phyloP scores from a whole-genome alignment of 2,797 vertebrate genomes.

The Ceyx erithaca region DNA sequence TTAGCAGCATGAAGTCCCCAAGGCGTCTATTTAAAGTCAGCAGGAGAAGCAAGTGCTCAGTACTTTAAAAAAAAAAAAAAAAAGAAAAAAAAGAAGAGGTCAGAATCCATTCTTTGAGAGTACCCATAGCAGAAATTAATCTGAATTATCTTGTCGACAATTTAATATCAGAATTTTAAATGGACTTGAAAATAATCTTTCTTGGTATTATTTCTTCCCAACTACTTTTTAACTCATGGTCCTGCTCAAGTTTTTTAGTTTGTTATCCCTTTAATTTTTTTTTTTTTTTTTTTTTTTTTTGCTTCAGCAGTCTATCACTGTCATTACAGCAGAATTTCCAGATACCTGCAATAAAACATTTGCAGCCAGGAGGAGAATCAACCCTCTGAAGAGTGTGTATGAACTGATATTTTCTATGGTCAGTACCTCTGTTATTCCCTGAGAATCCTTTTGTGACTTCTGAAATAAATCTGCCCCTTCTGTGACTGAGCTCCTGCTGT shows the following conservation, averaged over 20 bases:
- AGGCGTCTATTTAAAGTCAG: slow-evolving; percentile 35
- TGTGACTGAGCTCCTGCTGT: not conserved
- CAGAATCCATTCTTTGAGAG: slow-evolving; percentile 8
- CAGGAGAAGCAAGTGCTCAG: slow-evolving; percentile 18
- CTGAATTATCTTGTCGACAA: not conserved
- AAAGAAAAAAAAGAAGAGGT: not conserved
- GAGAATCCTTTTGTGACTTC: not conserved
- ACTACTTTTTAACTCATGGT: not conserved
- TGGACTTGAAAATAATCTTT: slow-evolving; percentile 2
- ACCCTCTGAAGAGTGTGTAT: not conserved
- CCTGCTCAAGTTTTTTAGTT: not conserved
- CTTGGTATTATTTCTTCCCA: not conserved
- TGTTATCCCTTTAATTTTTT: not conserved
- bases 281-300: not conserved
- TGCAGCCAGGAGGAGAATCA: slow-evolving; percentile 13
- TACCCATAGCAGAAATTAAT: slow-evolving; percentile 1
- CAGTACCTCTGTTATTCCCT: not conserved
- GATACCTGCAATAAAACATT: slow-evolving; percentile 27
- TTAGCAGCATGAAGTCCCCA: slow-evolving; percentile 20
- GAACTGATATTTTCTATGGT: slow-evolving; percentile 4
- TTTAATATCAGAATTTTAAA: slow-evolving; percentile 31
- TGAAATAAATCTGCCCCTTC: slow-evolving; percentile 15
- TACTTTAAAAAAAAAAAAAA: not conserved
- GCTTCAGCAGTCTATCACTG: not conserved
- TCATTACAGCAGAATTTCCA: slow-evolving; percentile 10